Base-by-base conservation (phyloP, 1,140 invertebrate genomes). In the Drosophila seguyi region DNA sequence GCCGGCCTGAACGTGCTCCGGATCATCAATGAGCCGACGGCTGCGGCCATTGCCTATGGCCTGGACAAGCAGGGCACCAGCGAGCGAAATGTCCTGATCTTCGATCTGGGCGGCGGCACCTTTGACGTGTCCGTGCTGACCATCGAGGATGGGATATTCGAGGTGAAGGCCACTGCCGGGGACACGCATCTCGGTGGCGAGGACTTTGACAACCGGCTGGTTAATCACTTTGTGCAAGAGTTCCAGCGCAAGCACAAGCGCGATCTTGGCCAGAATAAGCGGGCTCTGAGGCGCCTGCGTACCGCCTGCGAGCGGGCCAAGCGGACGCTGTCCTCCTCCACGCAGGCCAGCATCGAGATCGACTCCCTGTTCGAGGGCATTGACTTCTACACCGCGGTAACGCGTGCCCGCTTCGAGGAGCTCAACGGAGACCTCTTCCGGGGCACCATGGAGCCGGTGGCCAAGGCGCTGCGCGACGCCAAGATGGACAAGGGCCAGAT, bases 31-130 rank as follows among this genome's bases (percentile, higher is more conserved):
- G 99, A 99, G 93, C 99, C 99, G 34, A 99, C 99, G 62, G 99
- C 99, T 68, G 99, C 99, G 71, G 99, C 99, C 79, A 99, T 99
- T 94, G 99, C 99, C 57, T 99, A 99, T 93, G 99, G 99, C 91
- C 94, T 99, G 63, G 99, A 99, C 94, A 99, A 99, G 93, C 99
- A 99, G 93, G 97, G 95, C 59, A 94, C 94, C 41, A 96, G 79
- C 14, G 97, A 98, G 93, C 94, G 96, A 22, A 97, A 97, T 87
- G 97, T 97, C 47, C 94, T 97, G 25, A 97, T 98, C 84, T 99
- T 99, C 92, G 98, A 99, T 94, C 94, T 99, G 71, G 98, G 98
- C 61, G 98, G 98, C 91, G 98, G 98, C 83, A 99, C 98, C 72
- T 99, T 99, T 92, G 98, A 99, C 94, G 98, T 99, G 0, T 99